Evolutionary conservation across 2,113 vertebrate genomes (phyloP), one percentile per base, ranked within the genome.

Genomic region (Podilymbus podiceps): DNA sequence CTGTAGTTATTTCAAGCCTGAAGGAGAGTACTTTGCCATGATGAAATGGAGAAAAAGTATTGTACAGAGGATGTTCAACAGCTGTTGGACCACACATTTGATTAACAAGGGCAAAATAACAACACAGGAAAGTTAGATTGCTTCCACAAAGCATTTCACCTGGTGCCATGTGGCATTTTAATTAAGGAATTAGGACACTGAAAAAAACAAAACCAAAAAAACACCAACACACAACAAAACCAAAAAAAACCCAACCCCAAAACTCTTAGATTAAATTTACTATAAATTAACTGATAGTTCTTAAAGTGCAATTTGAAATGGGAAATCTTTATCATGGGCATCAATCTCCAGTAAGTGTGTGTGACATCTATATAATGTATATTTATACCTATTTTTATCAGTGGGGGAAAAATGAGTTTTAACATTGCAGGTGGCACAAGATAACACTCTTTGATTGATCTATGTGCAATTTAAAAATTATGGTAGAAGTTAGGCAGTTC

Each of bases 51-150:
- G 53, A 76, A 88, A 52, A 80, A 81, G 3, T 62, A 44, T 76
- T 75, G 30, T 35, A 79, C 49, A 64, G 27, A 80, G 55, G 72
- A 71, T 83, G 44, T n/a, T 88, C 82, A 95, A 46, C 86, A 90
- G 73, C 72, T 87, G 83, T 66, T 93, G 58, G 30, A 73, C 33
- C 0, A 2, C 62, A 74, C 20, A 14, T 89, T 87, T 80, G 55
- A 69, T 85, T 88, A 91, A 88, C 88, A 95, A 88, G 72, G 78
- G 79, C 59, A 94, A 85, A 89, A 94, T 60, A 89, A 81, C 44
- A 31, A 63, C 47, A 84, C 22, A 58, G n/a, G 40, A 92, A 52
- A 93, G 58, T 77, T 80, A 88, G 53, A 69, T 86, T 92, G 94
- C 75, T 90, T 85, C 55, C 55, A 71, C 28, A 59, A 95, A 85